Evolutionary conservation across 1,140 invertebrate species (phyloP).

Genomic region (Paraescarpia echinospica): DNA sequence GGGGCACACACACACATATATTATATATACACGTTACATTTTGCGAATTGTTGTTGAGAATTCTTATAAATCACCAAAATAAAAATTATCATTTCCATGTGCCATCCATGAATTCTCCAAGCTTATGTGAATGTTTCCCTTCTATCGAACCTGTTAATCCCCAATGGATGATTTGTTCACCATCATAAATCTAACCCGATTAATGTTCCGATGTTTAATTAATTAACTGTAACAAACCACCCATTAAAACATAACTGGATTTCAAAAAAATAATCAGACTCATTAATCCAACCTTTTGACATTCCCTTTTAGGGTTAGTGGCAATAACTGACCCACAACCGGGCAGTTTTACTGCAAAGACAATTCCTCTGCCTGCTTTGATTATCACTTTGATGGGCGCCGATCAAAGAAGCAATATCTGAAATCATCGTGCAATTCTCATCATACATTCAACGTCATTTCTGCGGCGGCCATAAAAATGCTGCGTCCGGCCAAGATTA

Average conservation of each 20-base stretch:
- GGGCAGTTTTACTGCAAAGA: background rate
- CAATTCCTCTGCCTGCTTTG: background rate
- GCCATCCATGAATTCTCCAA: too few species aligned
- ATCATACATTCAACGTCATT: conserved; percentile 6
- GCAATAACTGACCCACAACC: background rate
- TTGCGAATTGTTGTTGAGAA: too few species aligned
- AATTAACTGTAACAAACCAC: background rate
- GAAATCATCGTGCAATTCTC: background rate
- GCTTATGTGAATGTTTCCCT: background rate
- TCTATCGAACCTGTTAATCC: background rate
- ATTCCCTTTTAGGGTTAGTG: background rate
- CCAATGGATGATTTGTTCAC: background rate
- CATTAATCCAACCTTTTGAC: background rate
- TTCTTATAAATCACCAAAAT: background rate
- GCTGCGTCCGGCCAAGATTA: background rate
- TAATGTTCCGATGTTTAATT: background rate
- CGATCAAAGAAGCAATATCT: conserved; percentile 5
- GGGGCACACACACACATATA: too few species aligned
- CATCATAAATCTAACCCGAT: background rate
- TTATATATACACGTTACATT: too few species aligned
- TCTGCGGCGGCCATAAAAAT: background rate
- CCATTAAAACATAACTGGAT: background rate
- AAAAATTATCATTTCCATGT: background rate
- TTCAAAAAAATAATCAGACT: background rate
- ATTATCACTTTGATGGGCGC: background rate